Conservation (phyloP, 2,797 vertebrate genomes). For the Triplophysa bombifrons region DNA sequence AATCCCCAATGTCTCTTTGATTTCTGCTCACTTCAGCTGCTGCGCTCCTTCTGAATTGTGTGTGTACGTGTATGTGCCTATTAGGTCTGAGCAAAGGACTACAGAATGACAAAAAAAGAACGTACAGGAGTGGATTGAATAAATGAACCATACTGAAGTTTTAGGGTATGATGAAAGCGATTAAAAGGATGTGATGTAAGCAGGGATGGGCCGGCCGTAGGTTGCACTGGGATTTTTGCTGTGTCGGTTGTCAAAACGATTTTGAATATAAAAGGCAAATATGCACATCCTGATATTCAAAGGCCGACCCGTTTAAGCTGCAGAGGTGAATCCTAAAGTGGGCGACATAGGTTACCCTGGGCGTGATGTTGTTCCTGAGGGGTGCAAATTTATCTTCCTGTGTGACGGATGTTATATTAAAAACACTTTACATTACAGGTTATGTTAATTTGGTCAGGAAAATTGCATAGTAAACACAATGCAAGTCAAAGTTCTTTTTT, state of each 20-base stretch:
- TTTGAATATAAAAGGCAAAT: neutral
- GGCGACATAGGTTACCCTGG: neutral
- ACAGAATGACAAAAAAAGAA: constrained; percentile 44
- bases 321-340: neutral
- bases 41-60: constrained; percentile 47
- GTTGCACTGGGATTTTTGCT: neutral
- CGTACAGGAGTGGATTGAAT: constrained; percentile 37
- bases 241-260: neutral
- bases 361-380: neutral
- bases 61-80: neutral
- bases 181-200: constrained; percentile 1
- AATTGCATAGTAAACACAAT: neutral
- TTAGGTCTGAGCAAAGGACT: constrained; percentile 40
- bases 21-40: constrained; percentile 59
- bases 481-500: too few species aligned
- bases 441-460: neutral
- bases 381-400: constrained; percentile 1
- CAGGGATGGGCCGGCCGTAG: neutral
- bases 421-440: neutral
- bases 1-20: constrained; percentile 62
- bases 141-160: constrained; percentile 31
- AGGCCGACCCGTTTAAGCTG: neutral
- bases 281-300: neutral
- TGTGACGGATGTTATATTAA: neutral
- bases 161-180: constrained; percentile 25